phyloP scores from a whole-genome alignment of 2,113 vertebrate genomes.

The Anhinga rufa region DNA sequence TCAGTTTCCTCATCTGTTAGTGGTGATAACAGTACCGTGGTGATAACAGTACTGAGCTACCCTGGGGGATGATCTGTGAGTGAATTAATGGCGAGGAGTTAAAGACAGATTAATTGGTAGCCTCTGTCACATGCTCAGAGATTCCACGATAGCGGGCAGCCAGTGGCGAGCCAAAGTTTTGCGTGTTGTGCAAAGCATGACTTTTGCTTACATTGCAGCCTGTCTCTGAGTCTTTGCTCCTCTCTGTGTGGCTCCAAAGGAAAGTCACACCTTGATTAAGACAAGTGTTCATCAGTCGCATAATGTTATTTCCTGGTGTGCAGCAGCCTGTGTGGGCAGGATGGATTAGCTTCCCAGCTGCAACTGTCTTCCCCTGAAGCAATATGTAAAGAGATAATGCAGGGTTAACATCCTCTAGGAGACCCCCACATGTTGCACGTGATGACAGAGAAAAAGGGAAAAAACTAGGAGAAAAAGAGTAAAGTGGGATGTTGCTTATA shows the following conservation, averaged over 20 bases:
- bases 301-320: slow-evolving; percentile 15
- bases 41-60: not conserved
- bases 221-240: not conserved
- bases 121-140: not conserved
- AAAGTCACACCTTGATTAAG: not conserved
- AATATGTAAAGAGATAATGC: not conserved
- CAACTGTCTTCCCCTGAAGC: not conserved
- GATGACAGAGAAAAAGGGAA: not conserved
- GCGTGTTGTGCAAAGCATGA: fast-evolving
- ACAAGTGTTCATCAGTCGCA: not conserved
- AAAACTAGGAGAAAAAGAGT: not conserved
- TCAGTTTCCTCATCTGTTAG: slow-evolving; percentile 35
- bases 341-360: not conserved
- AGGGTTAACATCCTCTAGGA: not conserved
- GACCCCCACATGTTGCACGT: not conserved
- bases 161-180: not conserved
- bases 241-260: not conserved
- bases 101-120: slow-evolving; percentile 1
- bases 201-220: not conserved
- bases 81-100: not conserved
- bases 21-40: not conserved
- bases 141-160: not conserved
- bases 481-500: not conserved
- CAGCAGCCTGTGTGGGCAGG: not conserved
- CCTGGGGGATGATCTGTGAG: not conserved